Evolutionary conservation across 2,797 vertebrate genomes (phyloP).

Genomic region (Brachyalestes nurse): DNA sequence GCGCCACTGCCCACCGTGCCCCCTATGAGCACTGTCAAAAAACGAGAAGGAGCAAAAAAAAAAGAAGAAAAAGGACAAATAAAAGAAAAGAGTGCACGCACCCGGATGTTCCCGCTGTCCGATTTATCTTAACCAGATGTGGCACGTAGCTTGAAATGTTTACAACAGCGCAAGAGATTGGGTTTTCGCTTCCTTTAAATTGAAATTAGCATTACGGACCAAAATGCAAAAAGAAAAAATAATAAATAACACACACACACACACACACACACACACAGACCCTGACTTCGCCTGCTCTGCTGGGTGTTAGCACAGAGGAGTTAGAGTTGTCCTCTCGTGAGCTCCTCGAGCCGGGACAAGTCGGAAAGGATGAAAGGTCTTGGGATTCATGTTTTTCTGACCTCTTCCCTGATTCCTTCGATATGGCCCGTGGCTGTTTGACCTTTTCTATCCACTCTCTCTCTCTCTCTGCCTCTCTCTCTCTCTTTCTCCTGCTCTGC

Average conservation of each 20-base stretch:
- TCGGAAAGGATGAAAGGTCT: conserved; percentile 66
- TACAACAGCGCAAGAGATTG: background rate
- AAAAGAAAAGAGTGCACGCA: background rate
- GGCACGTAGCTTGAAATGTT: conserved; percentile 18
- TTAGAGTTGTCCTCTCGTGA: conserved; percentile 39
- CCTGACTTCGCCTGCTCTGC: background rate
- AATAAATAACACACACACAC: too few relatives aligned
- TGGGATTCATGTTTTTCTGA: conserved; percentile 77
- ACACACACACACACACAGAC: background rate
- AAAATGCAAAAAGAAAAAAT: background rate
- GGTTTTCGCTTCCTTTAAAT: background rate
- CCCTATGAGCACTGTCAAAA: conserved; percentile 2
- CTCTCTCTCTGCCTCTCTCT: conserved; percentile 52
- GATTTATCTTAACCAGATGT: conserved; percentile 11
- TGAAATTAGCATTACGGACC: background rate
- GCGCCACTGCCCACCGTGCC: conserved; percentile 21
- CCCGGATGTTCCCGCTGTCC: background rate
- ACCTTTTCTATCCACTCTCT: conserved; percentile 69
- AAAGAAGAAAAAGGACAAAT: background rate
- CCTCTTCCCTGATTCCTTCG: conserved; percentile 77
- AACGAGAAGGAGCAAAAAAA: background rate
- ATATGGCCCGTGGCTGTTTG: conserved; percentile 77
- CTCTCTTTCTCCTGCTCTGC: conserved; percentile 51
- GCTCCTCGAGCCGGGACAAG: conserved; percentile 58
- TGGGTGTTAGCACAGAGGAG: conserved; percentile 24